Conservation (phyloP, 2,797 vertebrate species). For the Pteronotus mesoamericanus region DNA sequence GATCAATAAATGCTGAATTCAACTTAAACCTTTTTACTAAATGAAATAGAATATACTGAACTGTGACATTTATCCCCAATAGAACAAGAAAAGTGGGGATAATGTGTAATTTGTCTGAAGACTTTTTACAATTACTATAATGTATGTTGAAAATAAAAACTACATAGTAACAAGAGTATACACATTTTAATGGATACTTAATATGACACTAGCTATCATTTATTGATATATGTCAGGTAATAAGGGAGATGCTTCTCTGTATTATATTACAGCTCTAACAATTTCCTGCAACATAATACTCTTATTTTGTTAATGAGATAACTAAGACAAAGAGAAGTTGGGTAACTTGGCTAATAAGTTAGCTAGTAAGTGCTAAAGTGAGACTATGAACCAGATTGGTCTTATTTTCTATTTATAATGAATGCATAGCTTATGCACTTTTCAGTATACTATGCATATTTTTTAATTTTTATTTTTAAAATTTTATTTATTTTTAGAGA, state of each 20-base stretch:
- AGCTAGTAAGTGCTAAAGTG: background rate
- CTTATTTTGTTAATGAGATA: slow-evolving; percentile 20
- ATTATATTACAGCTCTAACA: background rate
- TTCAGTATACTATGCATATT: background rate
- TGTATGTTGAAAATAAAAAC: background rate
- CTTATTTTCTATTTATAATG: background rate
- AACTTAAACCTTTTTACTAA: background rate
- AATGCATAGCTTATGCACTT: background rate
- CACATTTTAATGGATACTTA: background rate
- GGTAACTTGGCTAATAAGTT: background rate
- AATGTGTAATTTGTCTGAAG: background rate
- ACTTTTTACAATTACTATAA: background rate
- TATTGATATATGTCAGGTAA: slow-evolving; percentile 20
- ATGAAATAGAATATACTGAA: background rate
- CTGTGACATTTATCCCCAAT: background rate
- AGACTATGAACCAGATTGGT: background rate
- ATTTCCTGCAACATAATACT: background rate
- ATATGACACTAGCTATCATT: slow-evolving; percentile 7
- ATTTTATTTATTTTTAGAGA: background rate
- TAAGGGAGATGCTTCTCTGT: slow-evolving; percentile 1
- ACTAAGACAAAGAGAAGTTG: background rate
- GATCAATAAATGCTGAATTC: background rate
- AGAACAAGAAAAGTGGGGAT: background rate
- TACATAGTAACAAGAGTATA: background rate
- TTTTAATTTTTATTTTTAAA: background rate